A percentile compares a stretch with the other conserved stretches of the same genome.
Conservation (phyloP, 2,113 vertebrate species). For the Cyanoderma ruficeps region DNA sequence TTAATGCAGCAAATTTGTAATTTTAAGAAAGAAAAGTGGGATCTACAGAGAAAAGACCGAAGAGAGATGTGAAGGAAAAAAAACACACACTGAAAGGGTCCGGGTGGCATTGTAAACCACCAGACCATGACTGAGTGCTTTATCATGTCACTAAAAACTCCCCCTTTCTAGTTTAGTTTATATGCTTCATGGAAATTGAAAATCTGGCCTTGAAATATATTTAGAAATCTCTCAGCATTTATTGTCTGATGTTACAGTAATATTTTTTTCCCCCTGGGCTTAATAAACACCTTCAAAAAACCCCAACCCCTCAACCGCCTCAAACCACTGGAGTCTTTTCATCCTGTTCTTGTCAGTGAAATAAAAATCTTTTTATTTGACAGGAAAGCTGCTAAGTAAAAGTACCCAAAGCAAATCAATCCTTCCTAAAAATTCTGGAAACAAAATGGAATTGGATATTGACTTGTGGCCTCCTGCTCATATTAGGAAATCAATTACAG, state of each 20-base stretch:
- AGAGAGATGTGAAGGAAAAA: background rate
- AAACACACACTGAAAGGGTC: background rate
- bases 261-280: background rate
- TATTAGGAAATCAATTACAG: background rate
- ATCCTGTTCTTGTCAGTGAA: background rate
- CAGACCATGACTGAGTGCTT: background rate
- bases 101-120: background rate
- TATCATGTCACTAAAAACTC: background rate
- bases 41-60: background rate
- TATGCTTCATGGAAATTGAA: background rate
- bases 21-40: background rate
- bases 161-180: background rate
- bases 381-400: background rate
- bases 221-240: background rate
- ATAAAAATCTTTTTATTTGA: background rate
- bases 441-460: background rate
- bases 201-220: background rate
- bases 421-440: background rate
- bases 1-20: background rate
- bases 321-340: background rate
- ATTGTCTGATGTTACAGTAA: background rate
- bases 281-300: background rate
- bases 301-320: too few relatives aligned
- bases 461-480: background rate
- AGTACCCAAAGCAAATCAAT: background rate